Evolutionary conservation across 2,797 vertebrate species (phyloP).

Genomic region (Megalops cyprinoides): DNA sequence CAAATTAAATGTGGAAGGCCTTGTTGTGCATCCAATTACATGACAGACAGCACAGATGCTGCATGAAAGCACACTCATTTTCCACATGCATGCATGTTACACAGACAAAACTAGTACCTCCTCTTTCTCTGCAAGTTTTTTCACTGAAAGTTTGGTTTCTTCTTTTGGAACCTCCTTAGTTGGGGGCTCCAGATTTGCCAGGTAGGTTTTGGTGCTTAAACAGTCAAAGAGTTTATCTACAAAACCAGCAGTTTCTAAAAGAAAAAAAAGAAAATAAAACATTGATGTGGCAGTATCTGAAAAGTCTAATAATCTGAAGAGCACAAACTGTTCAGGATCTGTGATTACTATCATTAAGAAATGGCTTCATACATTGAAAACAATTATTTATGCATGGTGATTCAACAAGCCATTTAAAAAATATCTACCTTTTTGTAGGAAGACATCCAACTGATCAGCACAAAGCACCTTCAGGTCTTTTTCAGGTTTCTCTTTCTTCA

Average conservation of each 20-base stretch:
- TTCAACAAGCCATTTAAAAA: not conserved
- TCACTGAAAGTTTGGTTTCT: constrained; percentile 75
- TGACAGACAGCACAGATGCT: too few species aligned
- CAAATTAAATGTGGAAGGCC: not conserved
- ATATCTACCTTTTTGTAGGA: constrained; percentile 92
- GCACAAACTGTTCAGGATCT: not conserved
- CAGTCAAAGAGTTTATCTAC: constrained; percentile 97
- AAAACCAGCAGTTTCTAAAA: constrained; percentile 92
- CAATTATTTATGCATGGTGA: constrained; percentile 1
- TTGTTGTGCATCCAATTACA: not conserved
- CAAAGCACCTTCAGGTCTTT: constrained; percentile 94
- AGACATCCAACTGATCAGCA: constrained; percentile 97
- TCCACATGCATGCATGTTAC: not conserved
- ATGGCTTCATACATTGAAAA: not conserved
- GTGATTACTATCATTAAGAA: too few species aligned
- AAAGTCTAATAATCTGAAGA: not conserved
- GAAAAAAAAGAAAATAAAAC: constrained; percentile 45
- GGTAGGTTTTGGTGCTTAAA: constrained; percentile 91
- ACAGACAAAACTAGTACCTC: constrained; percentile 43
- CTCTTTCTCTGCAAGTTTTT: constrained; percentile 83
- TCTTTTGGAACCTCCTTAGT: constrained; percentile 83
- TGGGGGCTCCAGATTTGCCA: constrained; percentile 70
- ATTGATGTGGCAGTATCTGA: too few species aligned
- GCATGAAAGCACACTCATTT: too few species aligned
- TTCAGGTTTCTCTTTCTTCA: constrained; percentile 97